Evolutionary conservation across 2,113 vertebrate species (phyloP).

Genomic region (Pogona vitticeps): DNA sequence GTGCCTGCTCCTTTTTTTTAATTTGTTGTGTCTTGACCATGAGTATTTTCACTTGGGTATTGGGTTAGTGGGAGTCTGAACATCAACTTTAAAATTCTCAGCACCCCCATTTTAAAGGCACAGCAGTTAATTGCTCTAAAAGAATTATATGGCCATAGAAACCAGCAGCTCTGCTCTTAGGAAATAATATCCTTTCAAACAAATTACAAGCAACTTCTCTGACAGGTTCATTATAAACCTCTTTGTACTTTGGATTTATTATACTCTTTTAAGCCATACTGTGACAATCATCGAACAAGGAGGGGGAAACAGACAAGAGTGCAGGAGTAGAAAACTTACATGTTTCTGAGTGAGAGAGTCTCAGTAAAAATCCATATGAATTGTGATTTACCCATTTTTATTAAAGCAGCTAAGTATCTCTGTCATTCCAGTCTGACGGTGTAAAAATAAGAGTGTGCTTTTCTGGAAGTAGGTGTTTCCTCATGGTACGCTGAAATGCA

Average conservation of each 20-base stretch:
- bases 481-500: background rate
- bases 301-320: constrained; percentile 8
- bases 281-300: constrained; percentile 46
- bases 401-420: background rate
- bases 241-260: constrained; percentile 61
- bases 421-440: background rate
- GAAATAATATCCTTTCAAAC: constrained; percentile 59
- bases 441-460: background rate
- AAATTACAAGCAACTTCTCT: constrained; percentile 56
- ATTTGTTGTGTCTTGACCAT: constrained; percentile 32
- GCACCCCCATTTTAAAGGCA: constrained; percentile 48
- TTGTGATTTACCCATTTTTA: background rate
- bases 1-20: constrained; percentile 17
- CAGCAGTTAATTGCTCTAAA: constrained; percentile 27
- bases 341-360: constrained; percentile 14
- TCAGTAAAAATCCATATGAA: background rate
- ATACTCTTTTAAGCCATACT: constrained; percentile 51
- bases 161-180: constrained; percentile 34
- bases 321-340: constrained; percentile 28
- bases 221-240: constrained; percentile 60
- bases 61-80: background rate
- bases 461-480: background rate
- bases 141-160: constrained; percentile 57
- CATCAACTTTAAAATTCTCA: constrained; percentile 42
- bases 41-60: constrained; percentile 15